phyloP scores from a whole-genome alignment of 2,113 vertebrate genomes.

The Cyanistes caeruleus region DNA sequence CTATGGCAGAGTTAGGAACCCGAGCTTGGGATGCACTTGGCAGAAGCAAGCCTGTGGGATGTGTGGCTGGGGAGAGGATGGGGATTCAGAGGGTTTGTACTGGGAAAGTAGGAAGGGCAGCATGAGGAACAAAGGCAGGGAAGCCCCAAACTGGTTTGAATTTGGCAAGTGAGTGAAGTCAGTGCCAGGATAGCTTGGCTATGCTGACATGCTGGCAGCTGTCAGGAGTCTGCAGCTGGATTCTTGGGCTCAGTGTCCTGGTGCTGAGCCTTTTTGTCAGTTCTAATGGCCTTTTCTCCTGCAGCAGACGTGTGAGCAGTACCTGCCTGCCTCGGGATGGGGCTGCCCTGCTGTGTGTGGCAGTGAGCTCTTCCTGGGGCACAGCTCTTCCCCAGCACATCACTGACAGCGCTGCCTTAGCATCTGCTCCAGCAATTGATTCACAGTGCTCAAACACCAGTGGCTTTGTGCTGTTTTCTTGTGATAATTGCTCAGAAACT shows the following conservation, averaged over 20 bases:
- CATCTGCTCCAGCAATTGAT: background rate
- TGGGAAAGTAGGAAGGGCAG: background rate
- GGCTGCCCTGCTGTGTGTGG: background rate
- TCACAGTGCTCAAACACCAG: background rate
- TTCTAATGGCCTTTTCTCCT: background rate
- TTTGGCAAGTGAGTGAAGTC: background rate
- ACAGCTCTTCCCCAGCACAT: background rate
- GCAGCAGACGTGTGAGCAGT: background rate
- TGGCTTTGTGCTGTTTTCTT: background rate
- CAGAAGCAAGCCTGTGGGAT: background rate
- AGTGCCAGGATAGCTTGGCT: background rate
- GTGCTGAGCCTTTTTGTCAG: background rate
- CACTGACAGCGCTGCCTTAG: background rate
- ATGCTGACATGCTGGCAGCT: background rate
- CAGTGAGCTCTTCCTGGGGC: background rate
- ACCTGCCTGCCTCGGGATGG: background rate
- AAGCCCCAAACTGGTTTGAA: background rate
- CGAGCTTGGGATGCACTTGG: background rate
- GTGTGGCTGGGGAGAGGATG: background rate
- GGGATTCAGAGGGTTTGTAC: background rate
- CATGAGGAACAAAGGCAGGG: rapidly evolving
- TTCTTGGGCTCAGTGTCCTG: background rate
- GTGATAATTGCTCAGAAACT: background rate
- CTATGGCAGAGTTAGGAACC: background rate
- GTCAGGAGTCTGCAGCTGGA: background rate